These are phyloP conservation scores for Gobionotothen gibberifrons DNA, from an alignment of 2,797 vertebrate genomes.

Conservation along the genomic window DNA sequence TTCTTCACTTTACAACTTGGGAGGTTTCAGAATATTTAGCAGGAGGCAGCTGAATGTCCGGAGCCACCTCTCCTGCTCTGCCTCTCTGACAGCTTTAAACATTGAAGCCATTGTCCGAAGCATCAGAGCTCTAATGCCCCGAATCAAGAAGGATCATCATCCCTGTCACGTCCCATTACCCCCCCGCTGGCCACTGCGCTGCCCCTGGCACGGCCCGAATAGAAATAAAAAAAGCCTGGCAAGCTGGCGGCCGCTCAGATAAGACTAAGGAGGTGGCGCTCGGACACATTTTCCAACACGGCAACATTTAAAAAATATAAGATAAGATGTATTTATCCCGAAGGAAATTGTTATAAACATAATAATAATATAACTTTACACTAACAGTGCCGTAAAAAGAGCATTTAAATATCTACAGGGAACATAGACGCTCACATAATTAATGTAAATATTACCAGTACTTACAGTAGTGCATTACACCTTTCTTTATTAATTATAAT, in stretches of 20 bases:
- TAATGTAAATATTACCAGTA: too few relatives aligned
- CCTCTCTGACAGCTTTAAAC: constrained; percentile 66
- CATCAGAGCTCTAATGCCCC: constrained; percentile 70
- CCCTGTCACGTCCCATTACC: constrained; percentile 78
- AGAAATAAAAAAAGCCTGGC: constrained; percentile 54
- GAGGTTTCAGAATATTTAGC: constrained; percentile 32
- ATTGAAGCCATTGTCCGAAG: constrained; percentile 69
- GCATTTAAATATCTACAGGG: too few relatives aligned
- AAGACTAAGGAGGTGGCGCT: constrained; percentile 45
- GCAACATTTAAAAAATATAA: constrained; percentile 13
- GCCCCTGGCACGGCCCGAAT: constrained; percentile 57
- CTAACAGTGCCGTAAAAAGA: too few relatives aligned
- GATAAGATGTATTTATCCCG: too few relatives aligned
- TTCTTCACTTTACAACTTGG: constrained; percentile 18
- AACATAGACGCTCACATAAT: too few relatives aligned
- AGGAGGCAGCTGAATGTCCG: constrained; percentile 42
- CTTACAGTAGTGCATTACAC: not conserved
- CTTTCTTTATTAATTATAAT: too few relatives aligned
- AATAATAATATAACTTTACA: too few relatives aligned
- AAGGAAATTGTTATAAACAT: too few relatives aligned
- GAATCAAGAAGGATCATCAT: constrained; percentile 73
- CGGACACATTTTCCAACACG: constrained; percentile 19
- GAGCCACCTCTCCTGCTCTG: constrained; percentile 46
- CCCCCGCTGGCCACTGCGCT: constrained; percentile 47
- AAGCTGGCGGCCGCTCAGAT: constrained; percentile 40